phyloP scores from a whole-genome alignment of 2,888 invertebrate species.

The Eupithecia dodoneata region DNA sequence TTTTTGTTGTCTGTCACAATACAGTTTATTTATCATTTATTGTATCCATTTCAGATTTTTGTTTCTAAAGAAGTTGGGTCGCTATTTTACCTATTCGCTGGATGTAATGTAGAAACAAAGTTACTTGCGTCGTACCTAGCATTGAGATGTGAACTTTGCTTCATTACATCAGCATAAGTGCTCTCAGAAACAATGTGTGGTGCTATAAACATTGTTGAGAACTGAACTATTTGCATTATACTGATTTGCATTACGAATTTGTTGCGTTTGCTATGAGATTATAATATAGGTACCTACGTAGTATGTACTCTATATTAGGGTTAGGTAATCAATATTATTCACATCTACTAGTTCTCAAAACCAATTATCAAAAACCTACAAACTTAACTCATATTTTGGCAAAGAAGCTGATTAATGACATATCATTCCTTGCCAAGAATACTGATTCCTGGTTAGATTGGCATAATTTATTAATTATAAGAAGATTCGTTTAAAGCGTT shows the following conservation, averaged over 20 bases:
- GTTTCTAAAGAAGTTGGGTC: background rate
- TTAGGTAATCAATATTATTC: background rate
- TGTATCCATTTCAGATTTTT: background rate
- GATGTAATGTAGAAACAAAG: background rate
- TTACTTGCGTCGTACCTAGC: background rate
- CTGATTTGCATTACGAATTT: conserved; percentile 1
- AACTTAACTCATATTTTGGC: background rate
- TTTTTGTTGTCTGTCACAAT: background rate
- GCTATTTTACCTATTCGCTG: background rate
- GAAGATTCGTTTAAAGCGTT: background rate
- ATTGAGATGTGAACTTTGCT: conserved; percentile 15
- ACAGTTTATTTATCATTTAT: background rate
- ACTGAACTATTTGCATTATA: conserved; percentile 1
- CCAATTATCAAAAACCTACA: background rate
- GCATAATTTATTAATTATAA: background rate
- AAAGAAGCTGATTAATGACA: background rate
- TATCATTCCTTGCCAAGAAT: background rate
- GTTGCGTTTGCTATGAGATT: conserved; percentile 10
- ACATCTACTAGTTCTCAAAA: background rate
- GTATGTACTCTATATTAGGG: background rate
- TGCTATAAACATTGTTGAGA: background rate
- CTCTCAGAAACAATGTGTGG: conserved; percentile 11
- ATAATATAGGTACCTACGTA: background rate
- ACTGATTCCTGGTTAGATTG: background rate
- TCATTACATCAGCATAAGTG: conserved; percentile 19